Evolutionary conservation across 2,797 vertebrate species (phyloP), one percentile per base, ranked within the genome.

Genomic region (Heliangelus exortis): DNA sequence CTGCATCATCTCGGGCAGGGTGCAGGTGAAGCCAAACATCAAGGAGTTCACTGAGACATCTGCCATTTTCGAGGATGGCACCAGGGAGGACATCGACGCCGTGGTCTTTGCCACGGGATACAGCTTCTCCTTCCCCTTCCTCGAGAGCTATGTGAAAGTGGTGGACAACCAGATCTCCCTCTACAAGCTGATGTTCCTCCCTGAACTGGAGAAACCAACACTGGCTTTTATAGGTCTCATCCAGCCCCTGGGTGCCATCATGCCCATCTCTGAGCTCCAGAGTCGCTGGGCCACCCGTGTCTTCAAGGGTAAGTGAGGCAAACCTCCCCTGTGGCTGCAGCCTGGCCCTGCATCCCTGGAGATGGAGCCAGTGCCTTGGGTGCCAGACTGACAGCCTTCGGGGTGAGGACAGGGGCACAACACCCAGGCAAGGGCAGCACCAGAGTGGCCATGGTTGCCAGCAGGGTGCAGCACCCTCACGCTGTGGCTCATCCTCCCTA

Each of bases 81-180:
- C 97, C 50, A 57, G 54, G 55, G 97, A 98, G 84, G 97, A 98
- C 50, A 97, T 98, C 1, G 98, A 98, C 10, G 95, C 65, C 0
- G 98, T 99, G 39, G 93, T 99, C 68, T 98, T 98, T 36, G 98
- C 98, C 90, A 99, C 98, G 0, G 98, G 99, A 18, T 99, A 98
- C 94, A 97, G 86, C 82, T 98, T 98, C 96, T 96, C 93, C 73
- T 99, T 99, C 93, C 98, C 98, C 18, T 99, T 99, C 96, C 97
- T 99, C 1, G 97, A 98, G 21, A 55, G 94, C 15, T 97, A 54
- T 1, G 84, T 98, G 28, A 84, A 90, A 71, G 97, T 97, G 55
- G 97, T 98, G 71, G 91, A 97, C 48, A 98, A 98, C 54, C 96
- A 98, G 95, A 77, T 98, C 17, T 1, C 94, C 8, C 97, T 99